Evolutionary conservation across 2,797 vertebrate species (phyloP), one percentile per base, ranked within the genome.

Genomic region (Notolepis coatsorum): DNA sequence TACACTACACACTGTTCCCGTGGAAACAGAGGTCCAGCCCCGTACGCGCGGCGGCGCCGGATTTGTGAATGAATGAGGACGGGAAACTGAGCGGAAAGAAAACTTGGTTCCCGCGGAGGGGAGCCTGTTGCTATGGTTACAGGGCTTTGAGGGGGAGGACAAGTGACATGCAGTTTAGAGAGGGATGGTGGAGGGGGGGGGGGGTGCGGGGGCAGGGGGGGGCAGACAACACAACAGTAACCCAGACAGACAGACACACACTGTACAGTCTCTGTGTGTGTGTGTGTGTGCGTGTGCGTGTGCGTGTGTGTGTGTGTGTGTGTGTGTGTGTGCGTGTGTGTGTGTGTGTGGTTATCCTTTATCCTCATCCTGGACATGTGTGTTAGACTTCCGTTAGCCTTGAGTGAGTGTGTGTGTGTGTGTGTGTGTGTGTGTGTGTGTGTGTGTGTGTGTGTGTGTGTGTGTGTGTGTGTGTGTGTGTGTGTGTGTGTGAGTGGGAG

Each of bases 51-150:
- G n/a, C n/a, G n/a, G n/a, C n/a, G n/a, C n/a, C n/a, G n/a, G n/a
- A n/a, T n/a, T n/a, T n/a, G n/a, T n/a, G n/a, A n/a, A n/a, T n/a
- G n/a, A n/a, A n/a, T n/a, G n/a, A n/a, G n/a, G n/a, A n/a, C n/a
- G n/a, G n/a, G n/a, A n/a, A n/a, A n/a, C n/a, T n/a, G n/a, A n/a
- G n/a, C n/a, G n/a, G n/a, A n/a, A n/a, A n/a, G n/a, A n/a, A n/a
- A n/a, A n/a, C n/a, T n/a, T n/a, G n/a, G n/a, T n/a, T n/a, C n/a
- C n/a, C n/a, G 10, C 56, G 9, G 10, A 54, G 45, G 47, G 52
- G 64, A 77, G 50, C 61, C 51, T 28, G 75, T 87, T 87, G 13
- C 82, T 55, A 73, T 86, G 80, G 82, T 85, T 71, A 77, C 67
- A 5, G 37, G 24, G 61, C 41, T 71, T 64, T 57, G 39, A 54